A percentile compares a stretch with the other conserved stretches of the same genome.
phyloP scores from a whole-genome alignment of 2,888 invertebrate genomes.

The Plutella xylostella region DNA sequence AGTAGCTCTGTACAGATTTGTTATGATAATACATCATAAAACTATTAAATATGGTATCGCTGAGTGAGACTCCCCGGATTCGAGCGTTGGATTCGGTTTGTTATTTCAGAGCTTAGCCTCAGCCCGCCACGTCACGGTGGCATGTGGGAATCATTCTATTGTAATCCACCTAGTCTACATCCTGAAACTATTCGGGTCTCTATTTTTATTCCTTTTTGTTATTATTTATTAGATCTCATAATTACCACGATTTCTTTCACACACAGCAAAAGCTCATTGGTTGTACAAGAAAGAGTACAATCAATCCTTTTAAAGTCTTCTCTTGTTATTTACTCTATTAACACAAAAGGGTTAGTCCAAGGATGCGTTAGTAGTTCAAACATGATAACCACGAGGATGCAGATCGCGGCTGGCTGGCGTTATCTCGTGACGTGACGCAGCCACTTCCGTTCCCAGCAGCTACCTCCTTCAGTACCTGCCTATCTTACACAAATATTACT shows the following conservation, averaged over 20 bases:
- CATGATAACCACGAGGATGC: neutral
- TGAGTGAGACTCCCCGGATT: constrained; percentile 64
- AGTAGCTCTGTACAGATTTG: constrained; percentile 63
- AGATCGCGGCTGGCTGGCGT: neutral
- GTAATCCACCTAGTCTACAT: too few species aligned
- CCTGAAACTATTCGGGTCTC: too few species aligned
- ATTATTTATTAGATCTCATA: too few species aligned
- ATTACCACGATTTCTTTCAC: too few species aligned
- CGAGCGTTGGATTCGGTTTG: constrained; percentile 57
- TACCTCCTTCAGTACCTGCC: neutral
- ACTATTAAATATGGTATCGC: constrained; percentile 70
- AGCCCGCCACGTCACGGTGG: constrained; percentile 57
- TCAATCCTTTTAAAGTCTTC: too few species aligned
- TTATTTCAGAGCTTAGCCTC: constrained; percentile 65
- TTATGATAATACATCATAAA: constrained; percentile 72
- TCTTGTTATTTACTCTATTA: too few species aligned
- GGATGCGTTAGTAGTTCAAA: neutral
- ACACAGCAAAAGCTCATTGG: too few species aligned
- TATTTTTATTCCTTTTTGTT: too few species aligned
- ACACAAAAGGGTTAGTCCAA: neutral
- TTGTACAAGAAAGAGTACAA: too few species aligned
- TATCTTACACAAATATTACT: constrained; percentile 6
- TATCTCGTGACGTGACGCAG: neutral
- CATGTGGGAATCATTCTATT: constrained; percentile 69
- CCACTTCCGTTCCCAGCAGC: constrained; percentile 5